Evolutionary conservation across 2,888 invertebrate genomes (phyloP).

Genomic region (Alcis repandata): DNA sequence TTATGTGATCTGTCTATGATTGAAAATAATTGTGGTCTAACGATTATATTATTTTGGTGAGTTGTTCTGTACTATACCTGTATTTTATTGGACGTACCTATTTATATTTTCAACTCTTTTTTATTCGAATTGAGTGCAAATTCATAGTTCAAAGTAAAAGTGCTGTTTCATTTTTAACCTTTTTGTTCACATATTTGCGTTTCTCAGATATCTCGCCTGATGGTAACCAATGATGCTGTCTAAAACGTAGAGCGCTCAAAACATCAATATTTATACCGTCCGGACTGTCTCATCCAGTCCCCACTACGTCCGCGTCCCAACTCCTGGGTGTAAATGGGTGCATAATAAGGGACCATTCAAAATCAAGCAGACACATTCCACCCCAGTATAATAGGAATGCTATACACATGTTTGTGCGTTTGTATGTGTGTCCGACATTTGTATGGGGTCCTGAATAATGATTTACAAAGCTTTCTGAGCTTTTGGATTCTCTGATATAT

Average conservation of each 20-base stretch:
- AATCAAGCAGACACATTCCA: constrained; percentile 82
- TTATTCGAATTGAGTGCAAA: too few species aligned
- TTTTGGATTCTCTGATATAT: constrained; percentile 47
- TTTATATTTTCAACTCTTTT: too few species aligned
- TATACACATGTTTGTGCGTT: constrained; percentile 79
- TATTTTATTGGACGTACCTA: too few species aligned
- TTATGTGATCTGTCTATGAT: too few species aligned
- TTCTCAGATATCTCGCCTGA: too few species aligned
- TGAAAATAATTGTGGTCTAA: too few species aligned
- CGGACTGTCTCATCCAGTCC: constrained; percentile 43
- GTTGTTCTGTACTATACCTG: too few species aligned
- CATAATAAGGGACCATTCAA: constrained; percentile 86
- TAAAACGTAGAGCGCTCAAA: background rate
- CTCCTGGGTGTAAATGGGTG: constrained; percentile 84
- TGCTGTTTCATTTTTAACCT: too few species aligned
- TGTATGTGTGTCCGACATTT: constrained; percentile 74
- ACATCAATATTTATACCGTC: background rate
- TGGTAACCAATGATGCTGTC: too few species aligned
- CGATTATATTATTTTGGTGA: too few species aligned
- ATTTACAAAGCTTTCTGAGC: constrained; percentile 70
- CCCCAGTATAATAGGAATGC: constrained; percentile 78
- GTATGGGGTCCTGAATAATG: constrained; percentile 82
- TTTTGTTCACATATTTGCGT: too few species aligned
- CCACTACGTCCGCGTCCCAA: constrained; percentile 44
- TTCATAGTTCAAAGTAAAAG: too few species aligned